Evolutionary conservation across 2,113 vertebrate genomes (phyloP).

Genomic region (Pluvialis apricaria): DNA sequence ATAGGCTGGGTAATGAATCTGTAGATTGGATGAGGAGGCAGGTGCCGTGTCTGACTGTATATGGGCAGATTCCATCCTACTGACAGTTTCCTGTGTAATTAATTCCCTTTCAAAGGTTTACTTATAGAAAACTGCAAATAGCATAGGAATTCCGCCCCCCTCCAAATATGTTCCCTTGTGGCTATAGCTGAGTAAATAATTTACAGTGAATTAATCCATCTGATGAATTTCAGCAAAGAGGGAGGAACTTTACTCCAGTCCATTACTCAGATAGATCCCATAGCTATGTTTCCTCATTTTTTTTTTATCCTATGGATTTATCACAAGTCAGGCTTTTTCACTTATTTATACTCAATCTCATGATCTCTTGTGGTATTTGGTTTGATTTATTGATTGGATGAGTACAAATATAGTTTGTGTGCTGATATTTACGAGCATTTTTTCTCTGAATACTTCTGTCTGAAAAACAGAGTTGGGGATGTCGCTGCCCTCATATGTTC

Average conservation of each 20-base stretch:
- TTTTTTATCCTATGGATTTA: background rate
- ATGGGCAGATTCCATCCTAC: background rate
- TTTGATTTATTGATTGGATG: background rate
- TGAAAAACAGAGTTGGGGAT: background rate
- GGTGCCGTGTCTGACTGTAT: background rate
- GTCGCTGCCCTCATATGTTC: background rate
- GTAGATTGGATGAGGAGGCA: background rate
- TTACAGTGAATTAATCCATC: background rate
- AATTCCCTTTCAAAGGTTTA: background rate
- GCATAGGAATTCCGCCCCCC: background rate
- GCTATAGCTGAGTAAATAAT: conserved; percentile 20
- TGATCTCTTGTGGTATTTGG: background rate
- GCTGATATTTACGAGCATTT: background rate
- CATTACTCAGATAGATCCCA: background rate
- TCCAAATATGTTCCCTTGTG: background rate
- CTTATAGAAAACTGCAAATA: background rate
- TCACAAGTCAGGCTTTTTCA: background rate
- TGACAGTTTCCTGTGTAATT: background rate
- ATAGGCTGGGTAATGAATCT: background rate
- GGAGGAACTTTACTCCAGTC: background rate
- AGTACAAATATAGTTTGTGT: background rate
- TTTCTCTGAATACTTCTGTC: background rate
- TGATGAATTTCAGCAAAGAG: background rate
- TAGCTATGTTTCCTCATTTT: background rate
- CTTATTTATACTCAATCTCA: background rate